Evolutionary conservation across 2,888 invertebrate species (phyloP).

Genomic region (Chrysodeixis includens): DNA sequence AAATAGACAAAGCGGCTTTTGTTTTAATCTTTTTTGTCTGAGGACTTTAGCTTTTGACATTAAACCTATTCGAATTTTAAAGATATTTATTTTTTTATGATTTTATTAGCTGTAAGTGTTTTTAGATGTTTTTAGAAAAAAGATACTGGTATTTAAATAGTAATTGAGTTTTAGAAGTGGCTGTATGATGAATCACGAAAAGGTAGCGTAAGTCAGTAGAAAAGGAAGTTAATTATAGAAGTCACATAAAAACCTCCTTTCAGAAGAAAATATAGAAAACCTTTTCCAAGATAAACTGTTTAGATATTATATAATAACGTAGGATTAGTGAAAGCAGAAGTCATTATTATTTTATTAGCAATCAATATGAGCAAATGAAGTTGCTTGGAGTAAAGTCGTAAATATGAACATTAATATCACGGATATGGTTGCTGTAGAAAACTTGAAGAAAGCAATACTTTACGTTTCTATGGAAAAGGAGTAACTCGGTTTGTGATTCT

Average conservation of each 20-base stretch:
- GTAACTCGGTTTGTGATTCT: neutral
- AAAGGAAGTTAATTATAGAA: neutral
- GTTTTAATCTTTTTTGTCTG: conserved; percentile 8
- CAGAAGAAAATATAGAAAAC: neutral
- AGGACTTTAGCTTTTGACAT: conserved; percentile 13
- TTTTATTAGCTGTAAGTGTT: neutral
- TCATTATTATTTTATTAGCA: conserved; percentile 70
- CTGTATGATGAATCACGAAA: too few relatives aligned
- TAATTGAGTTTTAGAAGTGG: too few relatives aligned
- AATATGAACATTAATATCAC: conserved; percentile 29
- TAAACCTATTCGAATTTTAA: neutral
- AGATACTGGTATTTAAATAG: too few relatives aligned
- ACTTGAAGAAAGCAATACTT: conserved; percentile 17
- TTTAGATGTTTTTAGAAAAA: neutral
- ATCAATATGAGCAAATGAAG: conserved; percentile 54
- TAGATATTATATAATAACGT: conserved; percentile 11
- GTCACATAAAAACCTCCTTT: neutral
- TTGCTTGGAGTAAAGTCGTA: conserved; percentile 34
- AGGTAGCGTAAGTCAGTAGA: neutral
- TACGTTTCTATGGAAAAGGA: conserved; percentile 6
- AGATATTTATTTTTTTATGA: neutral
- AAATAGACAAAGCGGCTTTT: conserved; percentile 11
- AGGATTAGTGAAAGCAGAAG: conserved; percentile 43
- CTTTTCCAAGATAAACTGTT: conserved; percentile 1
- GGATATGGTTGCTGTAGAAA: conserved; percentile 31